Evolutionary conservation across 2,113 vertebrate species (phyloP).

Genomic region (Antechinus flavipes): DNA sequence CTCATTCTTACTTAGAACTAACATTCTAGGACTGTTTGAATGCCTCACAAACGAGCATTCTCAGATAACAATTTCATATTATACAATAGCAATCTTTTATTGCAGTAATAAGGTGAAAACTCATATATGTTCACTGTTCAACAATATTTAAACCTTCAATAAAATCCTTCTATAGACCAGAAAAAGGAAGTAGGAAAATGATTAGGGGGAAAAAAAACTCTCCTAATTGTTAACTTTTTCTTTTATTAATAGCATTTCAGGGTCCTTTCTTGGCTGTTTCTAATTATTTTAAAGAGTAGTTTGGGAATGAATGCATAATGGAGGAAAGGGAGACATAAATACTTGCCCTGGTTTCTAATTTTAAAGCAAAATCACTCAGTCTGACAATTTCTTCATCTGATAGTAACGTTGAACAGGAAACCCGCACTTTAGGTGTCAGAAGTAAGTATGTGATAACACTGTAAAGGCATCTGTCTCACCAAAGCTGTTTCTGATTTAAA

Average conservation of each 20-base stretch:
- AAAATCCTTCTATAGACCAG: background rate
- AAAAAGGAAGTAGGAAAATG: background rate
- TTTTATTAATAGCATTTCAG: constrained; percentile 5
- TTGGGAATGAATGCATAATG: background rate
- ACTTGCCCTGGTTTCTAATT: constrained; percentile 9
- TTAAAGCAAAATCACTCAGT: constrained; percentile 12
- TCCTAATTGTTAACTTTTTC: constrained; percentile 14
- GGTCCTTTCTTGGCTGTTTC: background rate
- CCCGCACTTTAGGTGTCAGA: constrained; percentile 25
- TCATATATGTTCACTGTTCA: constrained; percentile 31
- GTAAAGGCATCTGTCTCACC: constrained; percentile 57
- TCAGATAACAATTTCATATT: background rate
- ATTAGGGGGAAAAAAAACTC: background rate
- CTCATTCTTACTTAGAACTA: background rate
- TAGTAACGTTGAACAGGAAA: constrained; percentile 36
- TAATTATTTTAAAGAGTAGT: constrained; percentile 35
- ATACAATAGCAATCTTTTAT: background rate
- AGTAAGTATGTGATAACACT: constrained; percentile 48
- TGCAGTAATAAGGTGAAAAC: background rate
- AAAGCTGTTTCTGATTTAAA: constrained; percentile 55
- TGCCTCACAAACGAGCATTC: background rate
- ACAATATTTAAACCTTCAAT: background rate
- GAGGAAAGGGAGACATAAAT: background rate
- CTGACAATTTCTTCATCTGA: constrained; percentile 8
- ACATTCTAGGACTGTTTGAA: background rate